Evolutionary conservation across 2,797 vertebrate genomes (phyloP), one percentile per base, ranked within the genome.

Genomic region (Brachyalestes nurse): DNA sequence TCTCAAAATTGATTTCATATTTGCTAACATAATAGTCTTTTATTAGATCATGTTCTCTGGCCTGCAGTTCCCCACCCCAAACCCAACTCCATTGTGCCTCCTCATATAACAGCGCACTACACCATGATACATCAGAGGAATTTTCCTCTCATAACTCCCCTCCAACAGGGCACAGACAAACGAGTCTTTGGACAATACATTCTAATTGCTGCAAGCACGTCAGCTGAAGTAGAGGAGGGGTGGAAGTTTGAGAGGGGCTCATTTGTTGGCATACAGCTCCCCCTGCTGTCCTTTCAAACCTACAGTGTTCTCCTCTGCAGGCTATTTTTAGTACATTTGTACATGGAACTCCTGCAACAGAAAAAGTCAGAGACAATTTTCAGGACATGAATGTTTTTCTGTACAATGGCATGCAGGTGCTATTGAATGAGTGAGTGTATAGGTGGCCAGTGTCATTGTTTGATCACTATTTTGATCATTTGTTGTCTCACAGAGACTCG

Each of bases 401-500:
- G 28, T 28, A 61, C 23, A 28, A 12, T 13, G 10, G 12, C 57
- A 4, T 28, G 1, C 61, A 71, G 34, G 7, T 28, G 25, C 1
- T 71, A 23, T 6, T 51, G 17, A 19, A 9, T 25, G 47, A 49
- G 6, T 25, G 47, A 49, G 6, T 34, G 49, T 8, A 5, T 13
- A 25, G 2, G 21, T 47, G 25, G 21, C 25, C 69, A 49, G 0
- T 65, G 16, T 42, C 64, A 69, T 34, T 34, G 13, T 5, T 45
- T 21, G 4, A 16, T 23, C 0, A 16, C 17, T 38, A 5, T 17
- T 47, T 61, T 66, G 17, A 34, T 28, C 2, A 60, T 23, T 13
- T 60, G 0, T 72, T 86, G 76, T 82, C 19, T 34, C 28, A 28
- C 84, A 99, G 97, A 88, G 84, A 94, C 94, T 67, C 94, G 94